Percentiles rank a stretch among this genome's conserved stretches.
Conservation (phyloP, 2,113 vertebrate genomes). For the Brachyistius frenatus region DNA sequence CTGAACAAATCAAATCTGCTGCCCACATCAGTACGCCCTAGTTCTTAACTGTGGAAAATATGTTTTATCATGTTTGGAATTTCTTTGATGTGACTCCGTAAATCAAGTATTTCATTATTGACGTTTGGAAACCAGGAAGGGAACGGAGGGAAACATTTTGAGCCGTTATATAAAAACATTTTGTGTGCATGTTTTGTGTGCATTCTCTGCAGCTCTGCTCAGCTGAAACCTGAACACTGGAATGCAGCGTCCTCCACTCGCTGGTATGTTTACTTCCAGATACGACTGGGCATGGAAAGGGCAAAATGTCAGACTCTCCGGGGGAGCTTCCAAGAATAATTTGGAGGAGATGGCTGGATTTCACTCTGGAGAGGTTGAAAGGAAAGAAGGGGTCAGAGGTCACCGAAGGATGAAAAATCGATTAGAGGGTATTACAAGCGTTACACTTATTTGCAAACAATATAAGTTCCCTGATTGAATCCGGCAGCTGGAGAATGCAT, state of each 20-base stretch:
- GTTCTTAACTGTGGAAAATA: background rate
- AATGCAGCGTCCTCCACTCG: conserved; percentile 36
- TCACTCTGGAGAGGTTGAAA: conserved; percentile 71
- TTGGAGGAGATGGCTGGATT: conserved; percentile 73
- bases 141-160: background rate
- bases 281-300: conserved; percentile 64
- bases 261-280: conserved; percentile 70
- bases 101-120: too few relatives aligned
- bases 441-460: conserved; percentile 75
- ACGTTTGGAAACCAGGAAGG: background rate
- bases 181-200: conserved; percentile 16
- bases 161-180: background rate
- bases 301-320: conserved; percentile 70
- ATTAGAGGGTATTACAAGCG: conserved; percentile 76
- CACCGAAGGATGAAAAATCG: conserved; percentile 70
- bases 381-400: conserved; percentile 70
- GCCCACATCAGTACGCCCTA: too few relatives aligned
- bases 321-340: conserved; percentile 81
- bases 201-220: conserved; percentile 21
- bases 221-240: conserved; percentile 51
- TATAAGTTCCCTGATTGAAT: conserved; percentile 58
- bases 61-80: background rate
- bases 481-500: conserved; percentile 53
- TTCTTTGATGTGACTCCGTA: background rate
- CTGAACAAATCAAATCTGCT: background rate